A percentile compares a stretch with the other conserved stretches of the same genome.
phyloP scores from a whole-genome alignment of 2,888 invertebrate genomes.

The Marasmarcha lunaedactyla region DNA sequence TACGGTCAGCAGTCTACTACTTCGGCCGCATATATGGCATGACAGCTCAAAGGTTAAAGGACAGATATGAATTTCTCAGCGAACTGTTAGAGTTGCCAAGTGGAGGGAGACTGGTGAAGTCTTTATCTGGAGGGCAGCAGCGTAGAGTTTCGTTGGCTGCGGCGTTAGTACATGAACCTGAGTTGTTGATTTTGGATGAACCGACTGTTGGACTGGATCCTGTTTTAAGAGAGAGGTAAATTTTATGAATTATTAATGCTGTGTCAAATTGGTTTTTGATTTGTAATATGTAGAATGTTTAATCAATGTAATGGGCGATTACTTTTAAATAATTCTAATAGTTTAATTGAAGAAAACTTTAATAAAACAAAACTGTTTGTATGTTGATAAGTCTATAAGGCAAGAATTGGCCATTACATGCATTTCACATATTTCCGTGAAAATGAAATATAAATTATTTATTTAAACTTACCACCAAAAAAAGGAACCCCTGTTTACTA shows the following conservation, averaged over 20 bases:
- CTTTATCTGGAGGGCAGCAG: slow-evolving; percentile 91
- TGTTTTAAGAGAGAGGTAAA: slow-evolving; percentile 82
- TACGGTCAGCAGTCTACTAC: slow-evolving; percentile 86
- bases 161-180: slow-evolving; percentile 89
- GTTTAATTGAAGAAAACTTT: too few species aligned
- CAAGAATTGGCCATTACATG: too few species aligned
- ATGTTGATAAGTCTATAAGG: too few species aligned
- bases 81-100: slow-evolving; percentile 83
- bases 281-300: too few species aligned
- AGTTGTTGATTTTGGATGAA: slow-evolving; percentile 90
- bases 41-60: slow-evolving; percentile 71
- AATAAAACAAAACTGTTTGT: too few species aligned
- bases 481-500: too few species aligned
- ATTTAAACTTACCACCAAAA: too few species aligned
- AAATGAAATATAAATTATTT: too few species aligned
- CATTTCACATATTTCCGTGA: too few species aligned
- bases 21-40: slow-evolving; percentile 90
- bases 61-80: slow-evolving; percentile 76
- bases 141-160: slow-evolving; percentile 90
- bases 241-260: slow-evolving; percentile 3
- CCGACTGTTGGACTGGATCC: slow-evolving; percentile 96
- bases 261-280: not conserved
- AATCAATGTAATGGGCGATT: not conserved
- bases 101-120: slow-evolving; percentile 72
- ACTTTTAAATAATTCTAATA: slow-evolving; percentile 1